phyloP scores from a whole-genome alignment of 2,113 vertebrate species.

The Notarius quadriscutis region DNA sequence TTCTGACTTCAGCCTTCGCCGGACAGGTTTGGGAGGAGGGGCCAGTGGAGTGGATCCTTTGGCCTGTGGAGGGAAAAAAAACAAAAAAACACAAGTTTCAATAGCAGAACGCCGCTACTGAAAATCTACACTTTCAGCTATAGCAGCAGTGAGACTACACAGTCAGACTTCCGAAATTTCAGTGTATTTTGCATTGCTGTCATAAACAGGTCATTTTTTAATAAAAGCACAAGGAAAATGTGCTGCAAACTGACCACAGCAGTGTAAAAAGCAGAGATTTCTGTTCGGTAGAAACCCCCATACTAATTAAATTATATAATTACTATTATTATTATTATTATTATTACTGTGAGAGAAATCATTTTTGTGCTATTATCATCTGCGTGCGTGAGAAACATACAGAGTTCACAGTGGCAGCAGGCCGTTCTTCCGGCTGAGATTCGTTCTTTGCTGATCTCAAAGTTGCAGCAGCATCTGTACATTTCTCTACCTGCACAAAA shows the following conservation, averaged over 20 bases:
- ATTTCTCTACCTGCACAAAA: constrained; percentile 80
- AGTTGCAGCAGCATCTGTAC: constrained; percentile 79
- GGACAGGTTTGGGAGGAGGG: constrained; percentile 93
- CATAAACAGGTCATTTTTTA: neutral
- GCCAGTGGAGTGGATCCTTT: constrained; percentile 90
- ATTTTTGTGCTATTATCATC: neutral
- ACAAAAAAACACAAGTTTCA: neutral
- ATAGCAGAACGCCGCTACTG: too few relatives aligned
- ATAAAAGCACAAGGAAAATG: neutral
- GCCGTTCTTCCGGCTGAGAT: constrained; percentile 85
- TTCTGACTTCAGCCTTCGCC: constrained; percentile 95
- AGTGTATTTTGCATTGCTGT: neutral
- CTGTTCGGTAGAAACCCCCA: neutral
- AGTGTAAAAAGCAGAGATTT: neutral
- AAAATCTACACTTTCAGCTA: too few relatives aligned
- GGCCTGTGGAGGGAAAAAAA: constrained; percentile 65
- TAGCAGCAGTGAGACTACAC: neutral
- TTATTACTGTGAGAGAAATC: neutral
- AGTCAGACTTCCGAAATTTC: neutral
- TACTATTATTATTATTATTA: neutral
- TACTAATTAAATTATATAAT: neutral
- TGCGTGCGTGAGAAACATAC: constrained; percentile 66
- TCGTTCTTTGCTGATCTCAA: constrained; percentile 88
- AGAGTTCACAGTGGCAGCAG: constrained; percentile 77
- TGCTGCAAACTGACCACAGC: neutral